These are phyloP conservation scores for Drosophila prolongata DNA, from an alignment of 2,888 invertebrate genomes.

Conservation along the genomic window DNA sequence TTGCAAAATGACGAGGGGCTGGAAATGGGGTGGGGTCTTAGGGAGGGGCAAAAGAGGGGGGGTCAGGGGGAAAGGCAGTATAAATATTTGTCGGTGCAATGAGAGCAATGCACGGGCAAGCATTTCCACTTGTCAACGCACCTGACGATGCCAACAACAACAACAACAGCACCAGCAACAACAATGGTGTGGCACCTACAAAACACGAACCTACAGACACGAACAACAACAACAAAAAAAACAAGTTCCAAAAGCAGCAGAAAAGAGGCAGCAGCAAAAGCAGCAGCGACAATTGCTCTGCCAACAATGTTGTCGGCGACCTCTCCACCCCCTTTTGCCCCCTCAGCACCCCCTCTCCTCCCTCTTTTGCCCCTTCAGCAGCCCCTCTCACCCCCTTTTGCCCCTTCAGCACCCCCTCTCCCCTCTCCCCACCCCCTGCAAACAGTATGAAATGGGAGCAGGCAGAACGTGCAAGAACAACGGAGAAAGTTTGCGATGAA, in stretches of 20 bases:
- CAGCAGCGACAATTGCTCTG: conserved; percentile 32
- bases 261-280: conserved; percentile 19
- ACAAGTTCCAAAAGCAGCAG: conserved; percentile 47
- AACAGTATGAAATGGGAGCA: conserved; percentile 42
- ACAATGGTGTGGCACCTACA: conserved; percentile 16
- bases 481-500: conserved; percentile 66
- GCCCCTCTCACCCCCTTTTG: no score
- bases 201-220: conserved; percentile 22
- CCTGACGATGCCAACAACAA: conserved; percentile 57
- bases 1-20: neutral
- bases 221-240: conserved; percentile 21
- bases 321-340: conserved; percentile 26
- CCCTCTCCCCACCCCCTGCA: conserved; percentile 4
- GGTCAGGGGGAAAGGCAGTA: conserved; percentile 42
- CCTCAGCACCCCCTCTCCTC: conserved; percentile 12
- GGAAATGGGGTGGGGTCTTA: conserved; percentile 11
- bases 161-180: conserved; percentile 19
- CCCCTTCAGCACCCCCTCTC: neutral
- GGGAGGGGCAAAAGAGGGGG: conserved; percentile 4
- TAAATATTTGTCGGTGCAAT: conserved; percentile 75
- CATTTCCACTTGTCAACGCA: conserved; percentile 75
- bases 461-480: conserved; percentile 66
- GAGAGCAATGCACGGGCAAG: conserved; percentile 76
- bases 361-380: no score
- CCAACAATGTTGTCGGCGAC: conserved; percentile 65